These are phyloP conservation scores for Armadillidium nasatum DNA, from an alignment of 1,140 invertebrate species.

Conservation along the genomic window DNA sequence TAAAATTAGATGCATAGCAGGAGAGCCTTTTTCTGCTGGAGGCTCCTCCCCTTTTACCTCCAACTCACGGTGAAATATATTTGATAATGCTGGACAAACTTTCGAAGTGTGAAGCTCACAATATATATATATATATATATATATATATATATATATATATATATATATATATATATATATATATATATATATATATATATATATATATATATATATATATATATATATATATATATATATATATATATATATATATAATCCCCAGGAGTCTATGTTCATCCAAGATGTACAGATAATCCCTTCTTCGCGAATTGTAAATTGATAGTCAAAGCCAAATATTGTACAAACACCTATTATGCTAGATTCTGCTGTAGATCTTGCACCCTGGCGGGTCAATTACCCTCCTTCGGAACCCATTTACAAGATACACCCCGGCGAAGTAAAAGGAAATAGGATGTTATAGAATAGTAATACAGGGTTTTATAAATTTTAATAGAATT, in stretches of 20 bases:
- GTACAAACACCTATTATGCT: constrained; percentile 81
- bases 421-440: constrained; percentile 30
- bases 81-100: too few species aligned
- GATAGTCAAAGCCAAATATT: constrained; percentile 75
- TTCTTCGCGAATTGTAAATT: constrained; percentile 49
- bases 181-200: constrained; percentile 24
- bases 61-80: too few species aligned
- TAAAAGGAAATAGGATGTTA: constrained; percentile 27
- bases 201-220: constrained; percentile 25
- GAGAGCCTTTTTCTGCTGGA: too few species aligned
- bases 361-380: constrained; percentile 89
- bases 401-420: constrained; percentile 51
- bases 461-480: background rate
- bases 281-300: constrained; percentile 18
- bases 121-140: too few species aligned
- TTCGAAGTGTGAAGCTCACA: too few species aligned
- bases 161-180: constrained; percentile 10
- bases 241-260: constrained; percentile 2
- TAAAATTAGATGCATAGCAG: too few species aligned
- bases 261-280: background rate
- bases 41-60: too few species aligned
- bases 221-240: constrained; percentile 21
- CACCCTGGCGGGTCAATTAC: constrained; percentile 71
- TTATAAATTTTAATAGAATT: too few species aligned
- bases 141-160: background rate